Base-by-base conservation (phyloP, 2,888 invertebrate species). In the Sphaerophoria taeniata region DNA sequence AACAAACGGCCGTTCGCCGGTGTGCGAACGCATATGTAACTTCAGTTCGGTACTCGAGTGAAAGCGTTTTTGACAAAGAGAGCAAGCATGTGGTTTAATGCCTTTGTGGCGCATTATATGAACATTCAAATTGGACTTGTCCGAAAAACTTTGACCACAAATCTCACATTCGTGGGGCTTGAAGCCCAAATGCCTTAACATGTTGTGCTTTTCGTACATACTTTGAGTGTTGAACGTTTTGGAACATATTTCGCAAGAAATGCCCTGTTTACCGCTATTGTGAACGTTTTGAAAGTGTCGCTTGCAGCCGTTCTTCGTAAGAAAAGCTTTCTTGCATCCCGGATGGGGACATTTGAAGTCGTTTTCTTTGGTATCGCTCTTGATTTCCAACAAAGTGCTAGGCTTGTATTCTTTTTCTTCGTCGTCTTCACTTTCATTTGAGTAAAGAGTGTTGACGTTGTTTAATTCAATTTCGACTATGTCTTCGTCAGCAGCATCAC, bases 81-180 rank as follows among this genome's bases (percentile, higher is more conserved):
- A 88, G 55, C 91, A 91, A 33, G 89, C 90, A 76, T 90, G 89
- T 0, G 90, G 90, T 70, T 91, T 91, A 3, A 91, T 90, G 12
- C 91, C 91, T 4, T 90, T 90, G 77, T 91, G 91, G 0, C 91
- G 90, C 73, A 90, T 88, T 12, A 90, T 89, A 55, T 91, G 91
- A 0, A 90, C 89, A 87, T 89, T 88, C 88, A 91, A 88, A 55
- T 91, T 91, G 5, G 91, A 91, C 1, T 89, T 88, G 56, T 91
- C 90, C 0, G 90, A 89, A 39, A 91, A 91, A 0, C 89, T 87
- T 24, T 90, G 89, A 12, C 90, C 90, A 51, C 91, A 91, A 39
- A 91, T 90, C 74, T 91, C 90, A 60, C 91, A 91, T 3, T 55
- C 12, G 56, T 78, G 80, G 0, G 80, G 77, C 53, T 79, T 76